These are phyloP conservation scores for Mamestra configurata DNA, from an alignment of 1,140 invertebrate species.

Conservation along the genomic window DNA sequence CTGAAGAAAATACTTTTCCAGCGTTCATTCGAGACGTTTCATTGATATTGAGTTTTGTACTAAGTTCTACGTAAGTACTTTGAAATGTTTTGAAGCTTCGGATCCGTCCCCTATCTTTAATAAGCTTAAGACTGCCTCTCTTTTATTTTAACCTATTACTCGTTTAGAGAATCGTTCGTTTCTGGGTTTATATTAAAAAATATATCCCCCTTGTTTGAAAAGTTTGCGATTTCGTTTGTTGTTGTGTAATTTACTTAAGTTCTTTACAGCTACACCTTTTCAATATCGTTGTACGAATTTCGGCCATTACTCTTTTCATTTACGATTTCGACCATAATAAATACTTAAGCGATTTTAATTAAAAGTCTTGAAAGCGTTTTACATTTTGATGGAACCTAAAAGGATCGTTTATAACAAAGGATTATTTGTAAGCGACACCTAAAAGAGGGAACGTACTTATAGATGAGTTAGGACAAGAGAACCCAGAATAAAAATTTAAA, in stretches of 20 bases:
- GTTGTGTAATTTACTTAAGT: slow-evolving; percentile 69
- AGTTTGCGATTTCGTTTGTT: slow-evolving; percentile 67
- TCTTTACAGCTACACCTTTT: slow-evolving; percentile 62
- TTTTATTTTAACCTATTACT: slow-evolving; percentile 69
- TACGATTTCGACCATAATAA: slow-evolving; percentile 57
- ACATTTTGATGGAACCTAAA: slow-evolving; percentile 21
- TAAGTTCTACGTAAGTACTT: slow-evolving; percentile 73
- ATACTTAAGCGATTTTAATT: slow-evolving; percentile 58
- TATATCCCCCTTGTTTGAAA: slow-evolving; percentile 57
- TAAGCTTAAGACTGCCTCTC: slow-evolving; percentile 70
- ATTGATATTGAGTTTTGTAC: slow-evolving; percentile 83
- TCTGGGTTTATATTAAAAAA: slow-evolving; percentile 66
- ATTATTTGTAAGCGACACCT: slow-evolving; percentile 13
- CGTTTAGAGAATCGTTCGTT: slow-evolving; percentile 63
- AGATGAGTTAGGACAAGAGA: neutral
- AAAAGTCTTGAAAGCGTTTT: slow-evolving; percentile 44
- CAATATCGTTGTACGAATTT: slow-evolving; percentile 50
- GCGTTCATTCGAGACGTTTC: slow-evolving; percentile 72
- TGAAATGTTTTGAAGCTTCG: slow-evolving; percentile 68
- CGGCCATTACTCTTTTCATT: slow-evolving; percentile 56
- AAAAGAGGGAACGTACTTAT: neutral
- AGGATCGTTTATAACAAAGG: slow-evolving; percentile 29
- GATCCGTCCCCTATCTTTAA: slow-evolving; percentile 68
- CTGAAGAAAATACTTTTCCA: slow-evolving; percentile 76
- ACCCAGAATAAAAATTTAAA: neutral